Base-by-base conservation (phyloP, 2,113 vertebrate species). In the Hypomesus transpacificus region DNA sequence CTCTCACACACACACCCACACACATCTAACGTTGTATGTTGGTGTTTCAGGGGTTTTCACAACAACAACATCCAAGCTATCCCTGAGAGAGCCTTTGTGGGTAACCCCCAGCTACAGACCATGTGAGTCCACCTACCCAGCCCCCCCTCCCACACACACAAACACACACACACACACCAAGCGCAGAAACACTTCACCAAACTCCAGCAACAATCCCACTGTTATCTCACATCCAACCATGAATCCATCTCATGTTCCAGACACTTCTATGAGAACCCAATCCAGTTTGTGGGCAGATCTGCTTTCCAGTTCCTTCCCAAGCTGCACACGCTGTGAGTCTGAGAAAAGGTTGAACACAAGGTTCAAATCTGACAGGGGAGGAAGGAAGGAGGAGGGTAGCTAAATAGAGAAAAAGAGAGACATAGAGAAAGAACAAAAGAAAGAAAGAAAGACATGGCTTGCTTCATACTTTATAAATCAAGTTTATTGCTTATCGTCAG, bases 191-290 rank as follows among this genome's bases (percentile, higher is more conserved):
- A 59, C 7, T 20, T 22, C 26, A 21, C 7, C 26, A 14, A 8
- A 28, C 18, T 26, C 21, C 9, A 9, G 39, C 4, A 13, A 46
- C 39, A 46, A 46, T 46, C 31, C 31, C 31, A 34, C 31, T 7
- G 31, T 34, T 34, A 34, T 34, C 53, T n/a, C 53, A 56, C 53
- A 16, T 7, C 53, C 53, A 56, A 16, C 53, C 53, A 4, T 6
- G 3, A 16, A 56, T 18, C 17, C 6, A 4, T 56, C 3, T 56
- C 4, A 26, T 26, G 22, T 28, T 88, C 53, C 90, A 98, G 96
- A 85, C 94, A 98, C 75, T 98, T 98, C 75, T 98, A 96, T 26
- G 95, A 96, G 85, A 98, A 98, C 74, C 96, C 96, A n/a, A 98
- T 98, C 92, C 95, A 97, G 92, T 95, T 91, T 85, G 96, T 98